Base-by-base conservation (phyloP, 2,888 invertebrate genomes). In the Carcina quercana region DNA sequence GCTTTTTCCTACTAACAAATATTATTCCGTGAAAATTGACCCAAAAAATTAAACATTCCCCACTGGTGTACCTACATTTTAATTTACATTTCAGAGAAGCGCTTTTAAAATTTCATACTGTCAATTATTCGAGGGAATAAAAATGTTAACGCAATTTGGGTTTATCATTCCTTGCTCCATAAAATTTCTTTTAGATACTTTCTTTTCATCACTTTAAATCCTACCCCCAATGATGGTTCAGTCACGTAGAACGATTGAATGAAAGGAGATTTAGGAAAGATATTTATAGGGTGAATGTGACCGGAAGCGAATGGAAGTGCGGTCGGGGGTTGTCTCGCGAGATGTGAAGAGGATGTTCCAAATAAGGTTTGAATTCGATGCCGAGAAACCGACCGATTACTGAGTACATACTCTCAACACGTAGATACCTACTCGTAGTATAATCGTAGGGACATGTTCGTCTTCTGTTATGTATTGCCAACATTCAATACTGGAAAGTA, bases 201-300 rank as follows among this genome's bases (percentile, higher is more conserved):
- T 26, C 15, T 17, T 28, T 28, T 29, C 14, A 15, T 15, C 15
- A 24, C 10, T 17, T 21, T 30, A 26, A 32, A 32, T 26, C 15
- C 17, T 20, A 20, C 15, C n/a, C 13, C 25, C 25, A 31, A 32
- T 31, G 31, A 31, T 20, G 32, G 13, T 32, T 26, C 26, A 24
- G 32, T 32, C 32, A 32, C 26, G 32, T 32, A 26, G 26, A 20
- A 13, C 26, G 32, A 32, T 31, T 31, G 25, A 31, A 25, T 32
- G 26, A 26, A 32, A 32, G 15, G 15, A 20, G 32, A 26, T 32
- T 26, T 26, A 32, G 20, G 26, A 24, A 26, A 32, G 25, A 32
- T 32, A 31, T 31, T 31, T 31, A 31, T 31, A 26, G 32, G 20
- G 21, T 20, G 20, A n/a, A 26, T 32, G 32, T 32, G 32, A 32